Evolutionary conservation across 2,113 vertebrate genomes (phyloP).

Genomic region (Tonatia bakeri): DNA sequence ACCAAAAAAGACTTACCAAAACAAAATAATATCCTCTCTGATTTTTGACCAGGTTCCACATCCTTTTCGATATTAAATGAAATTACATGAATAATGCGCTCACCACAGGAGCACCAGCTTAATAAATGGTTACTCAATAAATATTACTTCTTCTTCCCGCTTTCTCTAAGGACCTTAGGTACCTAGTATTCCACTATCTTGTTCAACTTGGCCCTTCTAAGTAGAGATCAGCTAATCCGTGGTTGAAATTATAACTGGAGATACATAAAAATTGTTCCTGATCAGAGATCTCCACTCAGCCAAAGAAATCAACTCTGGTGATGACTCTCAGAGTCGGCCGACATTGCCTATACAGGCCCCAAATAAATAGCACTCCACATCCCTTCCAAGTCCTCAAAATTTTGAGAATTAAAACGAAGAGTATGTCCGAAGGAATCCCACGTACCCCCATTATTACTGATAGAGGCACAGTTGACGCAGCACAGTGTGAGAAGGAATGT

Average conservation of each 20-base stretch:
- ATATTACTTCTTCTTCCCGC: neutral
- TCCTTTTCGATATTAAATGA: neutral
- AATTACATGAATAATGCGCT: neutral
- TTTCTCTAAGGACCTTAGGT: neutral
- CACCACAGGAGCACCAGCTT: neutral
- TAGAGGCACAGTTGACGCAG: neutral
- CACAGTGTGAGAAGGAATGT: neutral
- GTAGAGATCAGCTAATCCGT: neutral
- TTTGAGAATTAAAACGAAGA: neutral
- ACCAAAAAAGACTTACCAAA: neutral
- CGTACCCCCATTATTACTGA: neutral
- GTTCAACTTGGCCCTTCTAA: neutral
- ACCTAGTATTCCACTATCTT: neutral
- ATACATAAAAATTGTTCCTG: neutral
- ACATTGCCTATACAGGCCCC: neutral
- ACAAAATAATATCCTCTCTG: neutral
- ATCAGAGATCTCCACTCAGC: neutral
- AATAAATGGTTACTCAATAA: neutral
- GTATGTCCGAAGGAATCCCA: neutral
- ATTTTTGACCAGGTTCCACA: neutral
- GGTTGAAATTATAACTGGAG: neutral
- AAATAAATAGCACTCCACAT: neutral
- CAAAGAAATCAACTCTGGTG: neutral
- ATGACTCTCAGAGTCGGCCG: neutral
- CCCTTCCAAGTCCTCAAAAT: neutral